Evolutionary conservation across 2,113 vertebrate species (phyloP).

Genomic region (Nerophis lumbriciformis): DNA sequence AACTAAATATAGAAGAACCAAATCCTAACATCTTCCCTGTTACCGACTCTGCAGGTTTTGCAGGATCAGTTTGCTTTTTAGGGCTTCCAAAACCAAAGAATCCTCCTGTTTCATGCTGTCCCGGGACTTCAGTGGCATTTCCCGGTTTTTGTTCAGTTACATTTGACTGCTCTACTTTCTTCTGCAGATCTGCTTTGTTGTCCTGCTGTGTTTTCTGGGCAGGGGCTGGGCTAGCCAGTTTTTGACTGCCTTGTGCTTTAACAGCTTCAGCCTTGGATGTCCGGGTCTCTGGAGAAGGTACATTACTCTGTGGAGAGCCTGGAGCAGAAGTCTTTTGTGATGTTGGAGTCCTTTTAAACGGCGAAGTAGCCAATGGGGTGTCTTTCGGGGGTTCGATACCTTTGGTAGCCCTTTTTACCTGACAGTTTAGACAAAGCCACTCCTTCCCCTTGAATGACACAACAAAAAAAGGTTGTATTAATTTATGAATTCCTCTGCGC

Average conservation of each 20-base stretch:
- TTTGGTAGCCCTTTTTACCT: slow-evolving; percentile 85
- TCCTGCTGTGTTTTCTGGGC: slow-evolving; percentile 51
- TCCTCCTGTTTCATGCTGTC: slow-evolving; percentile 52
- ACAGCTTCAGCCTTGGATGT: slow-evolving; percentile 39
- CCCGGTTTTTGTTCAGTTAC: slow-evolving; percentile 55
- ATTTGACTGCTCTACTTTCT: slow-evolving; percentile 42
- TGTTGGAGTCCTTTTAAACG: slow-evolving; percentile 25
- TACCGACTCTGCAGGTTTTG: slow-evolving; percentile 67
- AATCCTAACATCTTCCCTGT: slow-evolving; percentile 73
- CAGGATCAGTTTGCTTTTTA: slow-evolving; percentile 64
- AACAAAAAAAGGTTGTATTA: not conserved
- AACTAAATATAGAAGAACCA: slow-evolving; percentile 68
- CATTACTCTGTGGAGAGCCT: slow-evolving; percentile 54
- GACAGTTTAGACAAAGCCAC: slow-evolving; percentile 96
- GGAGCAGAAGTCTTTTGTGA: slow-evolving; percentile 53
- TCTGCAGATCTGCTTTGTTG: slow-evolving; percentile 42
- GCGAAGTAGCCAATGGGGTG: slow-evolving; percentile 1
- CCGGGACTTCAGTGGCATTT: slow-evolving; percentile 33
- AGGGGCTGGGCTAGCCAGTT: slow-evolving; percentile 35
- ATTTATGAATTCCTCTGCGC: not conserved
- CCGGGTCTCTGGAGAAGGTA: slow-evolving; percentile 32
- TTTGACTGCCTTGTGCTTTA: slow-evolving; percentile 32
- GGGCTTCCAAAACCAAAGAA: slow-evolving; percentile 65
- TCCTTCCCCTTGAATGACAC: slow-evolving; percentile 78
- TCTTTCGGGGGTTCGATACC: slow-evolving; percentile 67